phyloP scores from a whole-genome alignment of 2,797 vertebrate species.

The Ibycter americanus region DNA sequence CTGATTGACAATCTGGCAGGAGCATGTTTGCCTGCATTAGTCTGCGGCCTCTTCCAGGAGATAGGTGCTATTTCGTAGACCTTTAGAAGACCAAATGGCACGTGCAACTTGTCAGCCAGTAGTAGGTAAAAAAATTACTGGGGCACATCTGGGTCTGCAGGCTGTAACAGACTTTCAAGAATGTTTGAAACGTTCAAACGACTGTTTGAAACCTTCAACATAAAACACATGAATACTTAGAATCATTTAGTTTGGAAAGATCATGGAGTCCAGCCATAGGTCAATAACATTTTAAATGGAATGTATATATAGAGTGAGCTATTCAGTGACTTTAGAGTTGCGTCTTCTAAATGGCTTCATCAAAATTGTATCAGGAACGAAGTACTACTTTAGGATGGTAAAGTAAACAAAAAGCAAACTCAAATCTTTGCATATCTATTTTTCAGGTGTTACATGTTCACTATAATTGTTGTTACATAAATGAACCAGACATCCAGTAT shows the following conservation, averaged over 20 bases:
- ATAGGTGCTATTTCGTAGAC: neutral
- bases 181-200: neutral
- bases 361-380: neutral
- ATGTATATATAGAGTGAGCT: neutral
- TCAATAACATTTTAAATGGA: neutral
- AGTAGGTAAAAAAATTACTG: neutral
- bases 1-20: neutral
- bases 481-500: neutral
- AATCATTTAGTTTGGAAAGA: neutral
- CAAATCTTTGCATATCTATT: neutral
- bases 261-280: neutral
- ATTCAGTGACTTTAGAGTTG: neutral
- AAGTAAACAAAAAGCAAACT: neutral
- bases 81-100: neutral
- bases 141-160: neutral
- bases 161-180: neutral
- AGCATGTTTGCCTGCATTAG: neutral
- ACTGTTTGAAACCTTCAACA: neutral
- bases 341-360: neutral
- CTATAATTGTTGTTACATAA: neutral
- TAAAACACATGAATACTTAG: neutral
- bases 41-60: neutral
- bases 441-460: neutral
- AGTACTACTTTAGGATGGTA: neutral
- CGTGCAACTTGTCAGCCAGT: neutral